A percentile compares a stretch with the other conserved stretches of the same genome.
These are phyloP conservation scores for Myiozetetes cayanensis DNA, from an alignment of 2,113 vertebrate species.

Conservation along the genomic window DNA sequence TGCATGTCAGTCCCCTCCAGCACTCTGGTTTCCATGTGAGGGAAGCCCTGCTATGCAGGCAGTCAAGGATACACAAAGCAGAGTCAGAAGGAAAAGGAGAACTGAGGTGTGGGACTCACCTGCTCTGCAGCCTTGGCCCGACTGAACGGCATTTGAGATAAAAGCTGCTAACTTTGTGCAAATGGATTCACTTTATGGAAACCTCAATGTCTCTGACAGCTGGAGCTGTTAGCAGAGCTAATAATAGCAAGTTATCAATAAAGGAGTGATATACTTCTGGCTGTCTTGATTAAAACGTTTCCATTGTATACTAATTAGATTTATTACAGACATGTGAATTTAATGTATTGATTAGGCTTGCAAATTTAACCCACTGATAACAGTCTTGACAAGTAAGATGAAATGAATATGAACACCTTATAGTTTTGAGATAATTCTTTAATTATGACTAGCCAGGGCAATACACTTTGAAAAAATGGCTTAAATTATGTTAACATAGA, in stretches of 20 bases:
- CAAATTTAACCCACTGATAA: not conserved
- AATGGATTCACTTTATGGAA: not conserved
- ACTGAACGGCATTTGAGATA: not conserved
- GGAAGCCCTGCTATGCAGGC: not conserved
- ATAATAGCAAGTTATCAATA: constrained; percentile 9
- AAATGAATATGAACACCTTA: not conserved
- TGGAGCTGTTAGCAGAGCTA: not conserved
- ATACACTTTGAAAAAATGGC: not conserved
- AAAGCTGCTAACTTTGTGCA: not conserved
- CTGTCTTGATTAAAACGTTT: not conserved
- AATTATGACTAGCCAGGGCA: not conserved
- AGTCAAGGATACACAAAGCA: not conserved
- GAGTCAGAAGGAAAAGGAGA: not conserved
- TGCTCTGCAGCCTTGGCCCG: not conserved
- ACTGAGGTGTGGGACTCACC: not conserved
- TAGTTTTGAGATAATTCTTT: not conserved
- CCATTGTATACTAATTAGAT: not conserved
- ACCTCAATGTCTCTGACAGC: not conserved
- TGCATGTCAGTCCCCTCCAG: not conserved
- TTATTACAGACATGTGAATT: not conserved
- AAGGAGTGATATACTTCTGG: not conserved
- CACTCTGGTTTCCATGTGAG: not conserved
- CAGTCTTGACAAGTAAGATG: not conserved
- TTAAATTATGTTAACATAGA: not conserved
- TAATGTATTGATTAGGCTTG: not conserved